Base-by-base conservation (phyloP, 2,797 vertebrate genomes). In the Pseudochirops corinnae region DNA sequence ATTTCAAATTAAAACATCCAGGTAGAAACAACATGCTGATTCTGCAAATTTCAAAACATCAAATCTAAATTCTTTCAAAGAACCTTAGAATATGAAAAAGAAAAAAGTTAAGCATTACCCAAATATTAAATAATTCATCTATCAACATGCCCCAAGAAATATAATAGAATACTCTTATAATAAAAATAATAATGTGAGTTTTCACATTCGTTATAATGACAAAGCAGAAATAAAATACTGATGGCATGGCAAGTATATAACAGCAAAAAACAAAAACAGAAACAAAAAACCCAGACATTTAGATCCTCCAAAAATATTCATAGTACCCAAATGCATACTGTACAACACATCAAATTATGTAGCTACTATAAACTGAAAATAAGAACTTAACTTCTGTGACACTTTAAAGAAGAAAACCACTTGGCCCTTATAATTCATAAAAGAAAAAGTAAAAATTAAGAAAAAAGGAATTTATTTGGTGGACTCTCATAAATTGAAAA, bases 81-180 rank as follows among this genome's bases (percentile, higher is more conserved):
- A 53, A 6, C 5, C 29, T 31, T 82, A 58, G n/a, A 67, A 16
- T 3, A 21, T 53, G 92, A 97, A 26, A 95, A 95, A 95, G 91
- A 96, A 96, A 10, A 57, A 55, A 24, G 97, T 16, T 55, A 87
- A 87, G 39, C 39, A 87, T 11, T 87, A 50, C 39, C 39, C 18
- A 82, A 82, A 82, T 39, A 39, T 46, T 82, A 82, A 82, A 50
- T 50, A 87, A 87, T 87, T 87, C 39, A 87, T 87, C 39, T 50
- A 24, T 87, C 39, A 74, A n/a, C 33, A 74, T 74, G 5, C 39
- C 9, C 24, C 24, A 50, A 50, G 74, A 87, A 87, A 87, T 50
- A 82, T 3, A 39, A 67, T 67, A 39, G 67, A 87, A 87, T 87
- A 50, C 1, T 9, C 9, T 87, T 87, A 46, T 11, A 12, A 87